These are phyloP conservation scores for Eumacrocentrus americanus DNA, from an alignment of 2,888 invertebrate genomes.

Conservation along the genomic window DNA sequence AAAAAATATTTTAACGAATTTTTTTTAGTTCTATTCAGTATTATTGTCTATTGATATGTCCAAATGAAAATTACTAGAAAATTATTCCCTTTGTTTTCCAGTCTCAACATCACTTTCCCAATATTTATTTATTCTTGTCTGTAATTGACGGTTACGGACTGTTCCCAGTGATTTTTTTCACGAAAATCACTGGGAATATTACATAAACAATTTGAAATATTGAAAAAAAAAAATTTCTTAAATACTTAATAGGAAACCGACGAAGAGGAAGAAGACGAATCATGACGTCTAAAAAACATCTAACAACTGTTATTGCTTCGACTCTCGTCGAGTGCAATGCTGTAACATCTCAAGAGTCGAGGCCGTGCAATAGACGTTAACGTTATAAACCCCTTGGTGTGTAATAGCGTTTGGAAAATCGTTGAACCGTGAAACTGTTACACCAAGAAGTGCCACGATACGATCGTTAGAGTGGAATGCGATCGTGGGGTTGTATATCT, in stretches of 20 bases:
- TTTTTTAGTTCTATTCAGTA: too few relatives aligned
- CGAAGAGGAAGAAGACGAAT: neutral
- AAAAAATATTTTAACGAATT: too few relatives aligned
- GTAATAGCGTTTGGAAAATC: conserved; percentile 43
- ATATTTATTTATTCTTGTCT: too few relatives aligned
- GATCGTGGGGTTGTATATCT: conserved; percentile 25
- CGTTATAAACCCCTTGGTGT: conserved; percentile 9
- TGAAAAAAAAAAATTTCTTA: neutral
- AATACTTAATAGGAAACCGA: neutral
- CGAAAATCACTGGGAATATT: too few relatives aligned
- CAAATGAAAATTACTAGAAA: too few relatives aligned
- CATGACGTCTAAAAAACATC: neutral
- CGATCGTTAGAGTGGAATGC: conserved; percentile 42
- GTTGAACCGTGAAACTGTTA: conserved; percentile 48
- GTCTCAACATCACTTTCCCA: too few relatives aligned
- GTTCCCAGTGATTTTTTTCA: too few relatives aligned
- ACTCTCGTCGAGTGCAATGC: neutral
- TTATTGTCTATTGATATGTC: too few relatives aligned
- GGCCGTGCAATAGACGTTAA: conserved; percentile 6
- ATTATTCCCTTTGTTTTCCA: too few relatives aligned
- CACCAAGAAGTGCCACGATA: conserved; percentile 37
- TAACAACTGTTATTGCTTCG: conserved; percentile 9
- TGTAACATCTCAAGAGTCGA: conserved; percentile 9
- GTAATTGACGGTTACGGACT: too few relatives aligned
- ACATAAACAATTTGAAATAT: too few relatives aligned